These are phyloP conservation scores for Cervus canadensis DNA, from an alignment of 2,113 vertebrate species.

Conservation along the genomic window DNA sequence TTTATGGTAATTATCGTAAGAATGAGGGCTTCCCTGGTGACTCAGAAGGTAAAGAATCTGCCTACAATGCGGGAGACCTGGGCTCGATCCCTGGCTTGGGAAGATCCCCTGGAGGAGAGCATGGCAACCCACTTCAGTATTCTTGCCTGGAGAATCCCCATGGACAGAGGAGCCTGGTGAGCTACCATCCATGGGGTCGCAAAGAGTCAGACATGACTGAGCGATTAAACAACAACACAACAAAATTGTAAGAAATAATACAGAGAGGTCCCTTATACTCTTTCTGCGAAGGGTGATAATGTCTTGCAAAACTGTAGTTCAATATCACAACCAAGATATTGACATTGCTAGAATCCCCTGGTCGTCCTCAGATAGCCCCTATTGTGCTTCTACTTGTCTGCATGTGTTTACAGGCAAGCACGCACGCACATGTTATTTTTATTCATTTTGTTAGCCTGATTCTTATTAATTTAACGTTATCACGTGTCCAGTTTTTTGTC, in stretches of 20 bases:
- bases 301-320: not conserved
- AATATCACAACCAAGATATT: fast-evolving
- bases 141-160: not conserved
- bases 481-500: not conserved
- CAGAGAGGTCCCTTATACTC: not conserved
- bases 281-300: not conserved
- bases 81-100: not conserved
- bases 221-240: not conserved
- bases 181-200: not conserved
- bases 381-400: fast-evolving
- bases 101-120: not conserved
- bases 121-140: not conserved
- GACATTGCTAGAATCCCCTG: fast-evolving
- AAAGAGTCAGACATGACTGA: not conserved
- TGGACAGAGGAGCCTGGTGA: not conserved
- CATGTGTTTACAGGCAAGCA: no score
- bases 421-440: not conserved
- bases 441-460: not conserved
- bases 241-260: not conserved
- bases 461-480: not conserved
- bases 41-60: not conserved
- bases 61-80: not conserved
- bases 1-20: not conserved
- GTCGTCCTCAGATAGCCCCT: no score
- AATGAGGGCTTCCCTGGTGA: not conserved